Conservation (phyloP, 2,113 vertebrate genomes). For the Mola mola region DNA sequence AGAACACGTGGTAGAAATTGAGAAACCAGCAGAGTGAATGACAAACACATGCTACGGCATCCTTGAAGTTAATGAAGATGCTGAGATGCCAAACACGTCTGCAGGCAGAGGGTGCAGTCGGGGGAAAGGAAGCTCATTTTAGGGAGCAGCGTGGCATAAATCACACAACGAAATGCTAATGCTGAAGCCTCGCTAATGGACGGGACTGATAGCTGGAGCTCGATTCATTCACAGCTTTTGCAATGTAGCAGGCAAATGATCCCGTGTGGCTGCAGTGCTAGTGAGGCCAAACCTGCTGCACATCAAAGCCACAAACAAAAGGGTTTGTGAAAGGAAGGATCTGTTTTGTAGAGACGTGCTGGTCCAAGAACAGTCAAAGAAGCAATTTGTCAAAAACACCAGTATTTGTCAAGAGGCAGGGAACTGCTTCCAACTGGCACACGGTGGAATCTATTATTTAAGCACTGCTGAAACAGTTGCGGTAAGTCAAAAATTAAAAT, state of each 20-base stretch:
- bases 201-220: conserved; percentile 48
- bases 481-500: no score
- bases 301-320: conserved; percentile 10
- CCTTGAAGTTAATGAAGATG: conserved; percentile 63
- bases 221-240: conserved; percentile 64
- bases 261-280: conserved; percentile 28
- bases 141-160: conserved; percentile 70
- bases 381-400: conserved; percentile 28
- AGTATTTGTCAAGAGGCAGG: conserved; percentile 21
- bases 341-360: background rate
- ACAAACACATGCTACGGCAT: conserved; percentile 49
- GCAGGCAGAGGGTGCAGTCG: conserved; percentile 39
- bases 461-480: background rate
- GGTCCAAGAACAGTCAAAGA: conserved; percentile 22
- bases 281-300: background rate
- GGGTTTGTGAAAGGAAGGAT: background rate
- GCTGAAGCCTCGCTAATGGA: conserved; percentile 42
- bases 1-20: conserved; percentile 11
- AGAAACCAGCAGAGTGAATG: conserved; percentile 40
- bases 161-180: conserved; percentile 75
- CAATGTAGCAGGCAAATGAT: conserved; percentile 28
- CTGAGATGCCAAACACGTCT: conserved; percentile 57
- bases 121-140: conserved; percentile 64
- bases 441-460: conserved; percentile 4
- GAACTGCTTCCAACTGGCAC: conserved; percentile 14